Conservation (phyloP, 1,140 invertebrate species). For the Fopius arisanus region DNA sequence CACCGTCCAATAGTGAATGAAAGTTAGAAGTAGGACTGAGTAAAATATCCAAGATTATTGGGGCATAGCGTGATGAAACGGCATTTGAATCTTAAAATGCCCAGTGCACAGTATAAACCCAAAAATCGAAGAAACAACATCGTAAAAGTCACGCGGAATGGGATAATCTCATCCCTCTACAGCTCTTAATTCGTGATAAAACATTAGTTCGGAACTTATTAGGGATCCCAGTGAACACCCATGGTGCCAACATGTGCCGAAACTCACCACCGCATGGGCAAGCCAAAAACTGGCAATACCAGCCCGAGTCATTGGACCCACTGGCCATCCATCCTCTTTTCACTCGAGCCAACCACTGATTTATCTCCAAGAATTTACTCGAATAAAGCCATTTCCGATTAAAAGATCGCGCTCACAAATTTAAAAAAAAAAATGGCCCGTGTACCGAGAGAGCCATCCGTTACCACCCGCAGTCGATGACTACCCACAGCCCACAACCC, state of each 20-base stretch:
- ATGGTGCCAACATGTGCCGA: slow-evolving; percentile 45
- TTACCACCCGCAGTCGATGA: slow-evolving; percentile 33
- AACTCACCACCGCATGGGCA: slow-evolving; percentile 31
- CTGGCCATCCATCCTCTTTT: slow-evolving; percentile 11
- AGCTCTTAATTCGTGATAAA: slow-evolving; percentile 56
- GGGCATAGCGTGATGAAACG: slow-evolving; percentile 42
- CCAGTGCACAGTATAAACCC: not conserved
- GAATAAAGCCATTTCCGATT: slow-evolving; percentile 35
- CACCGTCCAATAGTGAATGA: not conserved
- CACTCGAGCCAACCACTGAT: slow-evolving; percentile 24
- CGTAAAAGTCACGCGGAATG: slow-evolving; percentile 27
- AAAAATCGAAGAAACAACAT: slow-evolving; percentile 8
- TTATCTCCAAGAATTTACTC: slow-evolving; percentile 36
- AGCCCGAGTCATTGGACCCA: slow-evolving; percentile 14
- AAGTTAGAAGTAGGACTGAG: not conserved
- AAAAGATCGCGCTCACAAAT: slow-evolving; percentile 15
- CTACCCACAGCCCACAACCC: not conserved
- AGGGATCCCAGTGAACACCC: slow-evolving; percentile 36
- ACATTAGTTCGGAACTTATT: slow-evolving; percentile 50
- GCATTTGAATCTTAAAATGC: slow-evolving; percentile 34
- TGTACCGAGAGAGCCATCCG: slow-evolving; percentile 28
- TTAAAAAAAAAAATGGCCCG: slow-evolving; percentile 14
- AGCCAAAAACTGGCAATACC: slow-evolving; percentile 25
- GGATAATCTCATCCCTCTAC: slow-evolving; percentile 30
- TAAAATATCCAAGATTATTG: not conserved